These are phyloP conservation scores for Leptinotarsa undecemlineata DNA, from an alignment of 1,140 invertebrate species.

Conservation along the genomic window DNA sequence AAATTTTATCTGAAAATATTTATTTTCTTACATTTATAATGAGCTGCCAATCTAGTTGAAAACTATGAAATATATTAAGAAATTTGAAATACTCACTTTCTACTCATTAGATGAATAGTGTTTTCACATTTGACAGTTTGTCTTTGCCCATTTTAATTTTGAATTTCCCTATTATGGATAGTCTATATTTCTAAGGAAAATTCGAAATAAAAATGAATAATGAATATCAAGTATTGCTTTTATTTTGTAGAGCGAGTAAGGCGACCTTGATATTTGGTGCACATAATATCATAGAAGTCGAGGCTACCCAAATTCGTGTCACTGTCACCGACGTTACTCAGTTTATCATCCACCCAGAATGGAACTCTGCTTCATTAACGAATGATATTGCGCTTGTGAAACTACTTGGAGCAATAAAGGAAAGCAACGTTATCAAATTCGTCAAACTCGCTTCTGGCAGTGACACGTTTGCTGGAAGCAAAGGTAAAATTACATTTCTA, in stretches of 20 bases:
- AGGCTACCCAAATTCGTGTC: conserved; percentile 15
- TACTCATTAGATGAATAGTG: neutral
- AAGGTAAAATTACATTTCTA: conserved; percentile 26
- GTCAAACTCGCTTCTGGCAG: conserved; percentile 24
- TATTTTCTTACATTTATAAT: too few species aligned
- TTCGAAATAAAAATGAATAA: too few species aligned
- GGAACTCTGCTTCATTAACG: conserved; percentile 6
- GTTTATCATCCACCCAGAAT: conserved; percentile 22
- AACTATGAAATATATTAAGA: too few species aligned
- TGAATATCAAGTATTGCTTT: neutral
- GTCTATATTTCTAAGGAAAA: too few species aligned
- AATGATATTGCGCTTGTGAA: conserved; percentile 35
- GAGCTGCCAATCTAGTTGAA: too few species aligned
- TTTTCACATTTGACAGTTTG: too few species aligned
- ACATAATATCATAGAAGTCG: conserved; percentile 8
- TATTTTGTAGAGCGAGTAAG: conserved; percentile 16
- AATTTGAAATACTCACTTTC: too few species aligned
- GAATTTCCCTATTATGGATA: too few species aligned
- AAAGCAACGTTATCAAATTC: conserved; percentile 28
- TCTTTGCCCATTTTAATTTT: too few species aligned
- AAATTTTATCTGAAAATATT: too few species aligned
- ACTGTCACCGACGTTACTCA: neutral
- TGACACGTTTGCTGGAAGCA: conserved; percentile 21
- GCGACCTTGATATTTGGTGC: conserved; percentile 27
- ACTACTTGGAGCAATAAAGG: conserved; percentile 15